Conservation (phyloP, 2,888 invertebrate species). For the Drosophila eohydei region DNA sequence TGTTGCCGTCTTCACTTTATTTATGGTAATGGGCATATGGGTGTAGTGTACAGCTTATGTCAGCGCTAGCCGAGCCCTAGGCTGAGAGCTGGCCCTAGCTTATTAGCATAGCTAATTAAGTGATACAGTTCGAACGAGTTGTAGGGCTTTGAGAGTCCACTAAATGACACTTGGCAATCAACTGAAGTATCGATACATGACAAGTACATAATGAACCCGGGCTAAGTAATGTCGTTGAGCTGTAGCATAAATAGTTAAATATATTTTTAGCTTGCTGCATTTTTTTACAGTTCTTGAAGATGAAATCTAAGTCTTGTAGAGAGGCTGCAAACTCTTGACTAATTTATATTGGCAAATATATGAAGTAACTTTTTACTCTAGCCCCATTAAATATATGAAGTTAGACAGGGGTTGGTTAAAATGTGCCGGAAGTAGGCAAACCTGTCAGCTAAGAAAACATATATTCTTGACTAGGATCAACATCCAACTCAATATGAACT, state of each 20-base stretch:
- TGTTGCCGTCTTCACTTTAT: conserved; percentile 50
- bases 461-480: too few species aligned
- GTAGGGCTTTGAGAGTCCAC: conserved; percentile 30
- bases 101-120: conserved; percentile 76
- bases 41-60: conserved; percentile 15
- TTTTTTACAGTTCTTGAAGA: not conserved
- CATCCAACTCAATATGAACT: too few species aligned
- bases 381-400: too few species aligned
- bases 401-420: not conserved
- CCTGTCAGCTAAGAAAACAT: too few species aligned
- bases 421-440: too few species aligned
- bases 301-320: not conserved
- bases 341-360: too few species aligned
- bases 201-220: not conserved
- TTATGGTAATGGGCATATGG: conserved; percentile 63
- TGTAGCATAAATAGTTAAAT: not conserved
- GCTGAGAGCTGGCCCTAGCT: conserved; percentile 19
- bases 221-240: not conserved
- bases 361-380: too few species aligned
- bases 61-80: not conserved
- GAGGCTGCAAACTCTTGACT: not conserved
- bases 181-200: conserved; percentile 24
- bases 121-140: conserved; percentile 51
- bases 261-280: not conserved
- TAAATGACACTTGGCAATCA: conserved; percentile 23